Conservation (phyloP, 1,140 invertebrate species). For the Rhyacophila brunnea region DNA sequence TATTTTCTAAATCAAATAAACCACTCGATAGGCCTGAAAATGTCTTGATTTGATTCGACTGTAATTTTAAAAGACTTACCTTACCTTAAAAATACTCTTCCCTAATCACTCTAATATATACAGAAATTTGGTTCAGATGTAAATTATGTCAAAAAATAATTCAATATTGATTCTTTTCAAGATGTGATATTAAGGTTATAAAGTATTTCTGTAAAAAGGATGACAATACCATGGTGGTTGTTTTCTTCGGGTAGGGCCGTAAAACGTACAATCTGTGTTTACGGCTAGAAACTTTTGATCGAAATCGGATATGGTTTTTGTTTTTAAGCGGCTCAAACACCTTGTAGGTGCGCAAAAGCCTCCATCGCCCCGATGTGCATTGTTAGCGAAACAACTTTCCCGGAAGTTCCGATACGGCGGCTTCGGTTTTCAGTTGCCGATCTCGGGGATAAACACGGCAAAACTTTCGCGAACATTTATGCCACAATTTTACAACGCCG, state of each 20-base stretch:
- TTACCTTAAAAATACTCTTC: too few species aligned
- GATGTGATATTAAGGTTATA: too few species aligned
- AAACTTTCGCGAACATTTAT: constrained; percentile 28
- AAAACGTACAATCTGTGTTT: constrained; percentile 32
- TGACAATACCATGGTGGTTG: not conserved
- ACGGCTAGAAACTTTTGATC: constrained; percentile 31
- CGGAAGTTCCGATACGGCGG: constrained; percentile 16
- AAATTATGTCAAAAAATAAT: too few species aligned
- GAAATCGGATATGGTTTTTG: constrained; percentile 29
- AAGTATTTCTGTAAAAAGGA: too few species aligned
- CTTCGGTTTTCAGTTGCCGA: constrained; percentile 4
- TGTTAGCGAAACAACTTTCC: constrained; percentile 27
- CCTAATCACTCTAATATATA: too few species aligned
- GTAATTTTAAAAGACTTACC: too few species aligned
- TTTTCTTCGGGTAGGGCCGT: constrained; percentile 9
- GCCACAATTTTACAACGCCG: constrained; percentile 33
- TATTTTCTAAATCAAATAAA: too few species aligned
- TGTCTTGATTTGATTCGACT: too few species aligned
- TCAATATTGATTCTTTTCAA: too few species aligned
- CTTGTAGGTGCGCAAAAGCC: not conserved
- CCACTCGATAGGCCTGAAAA: too few species aligned
- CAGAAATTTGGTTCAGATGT: too few species aligned
- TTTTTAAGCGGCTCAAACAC: constrained; percentile 10
- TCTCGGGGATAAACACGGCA: constrained; percentile 4
- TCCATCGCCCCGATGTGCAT: constrained; percentile 22